These are phyloP conservation scores for Aproaerema taeniolella DNA, from an alignment of 2,888 invertebrate species.

Conservation along the genomic window DNA sequence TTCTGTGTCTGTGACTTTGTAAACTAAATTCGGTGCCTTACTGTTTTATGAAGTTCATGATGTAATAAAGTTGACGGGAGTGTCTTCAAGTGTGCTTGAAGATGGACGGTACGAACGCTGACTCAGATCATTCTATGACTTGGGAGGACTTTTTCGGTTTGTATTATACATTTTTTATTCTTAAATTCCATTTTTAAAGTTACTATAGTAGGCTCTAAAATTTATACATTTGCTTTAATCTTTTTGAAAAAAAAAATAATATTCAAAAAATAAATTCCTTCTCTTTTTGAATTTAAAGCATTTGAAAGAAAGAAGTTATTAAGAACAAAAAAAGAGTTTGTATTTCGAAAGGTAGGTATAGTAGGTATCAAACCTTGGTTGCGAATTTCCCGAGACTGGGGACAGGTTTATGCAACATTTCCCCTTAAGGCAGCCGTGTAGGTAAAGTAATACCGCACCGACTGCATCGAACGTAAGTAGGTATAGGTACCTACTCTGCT, in stretches of 20 bases:
- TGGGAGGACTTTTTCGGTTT: constrained; percentile 86
- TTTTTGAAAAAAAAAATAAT: too few relatives aligned
- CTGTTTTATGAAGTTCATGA: constrained; percentile 21
- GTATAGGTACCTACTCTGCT: too few relatives aligned
- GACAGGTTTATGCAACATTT: constrained; percentile 57
- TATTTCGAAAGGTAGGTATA: neutral
- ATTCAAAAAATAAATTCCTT: too few relatives aligned
- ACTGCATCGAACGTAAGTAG: too few relatives aligned
- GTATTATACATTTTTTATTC: too few relatives aligned
- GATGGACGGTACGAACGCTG: constrained; percentile 75
- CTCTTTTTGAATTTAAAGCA: too few relatives aligned
- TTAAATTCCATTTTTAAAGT: too few relatives aligned
- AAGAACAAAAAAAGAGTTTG: too few relatives aligned
- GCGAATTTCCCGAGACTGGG: constrained; percentile 45
- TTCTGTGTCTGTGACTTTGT: constrained; percentile 43
- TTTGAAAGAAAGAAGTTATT: too few relatives aligned
- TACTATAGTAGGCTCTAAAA: neutral
- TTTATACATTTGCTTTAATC: too few relatives aligned
- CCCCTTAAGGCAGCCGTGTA: constrained; percentile 44
- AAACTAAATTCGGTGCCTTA: constrained; percentile 29
- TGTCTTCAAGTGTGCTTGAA: constrained; percentile 48
- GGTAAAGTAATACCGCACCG: constrained; percentile 38
- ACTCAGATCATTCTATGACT: constrained; percentile 83
- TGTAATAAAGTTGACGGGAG: constrained; percentile 36
- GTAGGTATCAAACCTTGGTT: constrained; percentile 21